Conservation (phyloP, 1,140 invertebrate genomes). For the Bombyx mori region DNA sequence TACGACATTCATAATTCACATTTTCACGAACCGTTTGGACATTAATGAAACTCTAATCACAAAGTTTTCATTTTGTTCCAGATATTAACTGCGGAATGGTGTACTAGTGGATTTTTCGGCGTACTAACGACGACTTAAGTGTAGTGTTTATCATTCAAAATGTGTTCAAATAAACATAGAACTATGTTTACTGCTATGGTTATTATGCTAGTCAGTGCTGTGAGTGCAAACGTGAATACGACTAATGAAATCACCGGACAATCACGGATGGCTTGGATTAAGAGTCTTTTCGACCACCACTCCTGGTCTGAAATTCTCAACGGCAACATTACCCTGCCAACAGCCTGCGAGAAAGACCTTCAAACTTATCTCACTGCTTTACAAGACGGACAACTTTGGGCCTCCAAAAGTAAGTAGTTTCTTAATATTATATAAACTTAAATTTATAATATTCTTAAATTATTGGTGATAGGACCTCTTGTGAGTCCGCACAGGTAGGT, state of each 20-base stretch:
- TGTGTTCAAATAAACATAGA: conserved; percentile 8
- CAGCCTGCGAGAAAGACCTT: conserved; percentile 72
- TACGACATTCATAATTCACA: too few species aligned
- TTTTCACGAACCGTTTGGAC: too few species aligned
- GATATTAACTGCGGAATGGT: background rate
- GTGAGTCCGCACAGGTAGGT: too few species aligned
- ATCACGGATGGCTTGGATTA: conserved; percentile 75
- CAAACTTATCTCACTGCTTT: conserved; percentile 72
- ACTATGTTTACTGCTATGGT: conserved; percentile 39
- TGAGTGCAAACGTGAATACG: conserved; percentile 46
- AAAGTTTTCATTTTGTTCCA: conserved; percentile 1
- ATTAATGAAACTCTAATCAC: too few species aligned
- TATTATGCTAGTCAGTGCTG: conserved; percentile 57
- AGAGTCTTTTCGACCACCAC: conserved; percentile 76
- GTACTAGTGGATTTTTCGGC: too few species aligned
- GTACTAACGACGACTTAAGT: too few species aligned
- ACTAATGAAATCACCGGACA: conserved; percentile 17
- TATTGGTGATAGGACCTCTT: background rate
- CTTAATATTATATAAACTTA: background rate
- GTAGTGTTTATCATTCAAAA: conserved; percentile 2
- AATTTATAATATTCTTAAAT: background rate
- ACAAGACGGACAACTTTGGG: conserved; percentile 75
- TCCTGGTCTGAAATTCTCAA: conserved; percentile 69
- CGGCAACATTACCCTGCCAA: conserved; percentile 57
- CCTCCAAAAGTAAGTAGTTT: conserved; percentile 77